phyloP scores from a whole-genome alignment of 1,140 invertebrate species.

The Dendrolimus punctatus region DNA sequence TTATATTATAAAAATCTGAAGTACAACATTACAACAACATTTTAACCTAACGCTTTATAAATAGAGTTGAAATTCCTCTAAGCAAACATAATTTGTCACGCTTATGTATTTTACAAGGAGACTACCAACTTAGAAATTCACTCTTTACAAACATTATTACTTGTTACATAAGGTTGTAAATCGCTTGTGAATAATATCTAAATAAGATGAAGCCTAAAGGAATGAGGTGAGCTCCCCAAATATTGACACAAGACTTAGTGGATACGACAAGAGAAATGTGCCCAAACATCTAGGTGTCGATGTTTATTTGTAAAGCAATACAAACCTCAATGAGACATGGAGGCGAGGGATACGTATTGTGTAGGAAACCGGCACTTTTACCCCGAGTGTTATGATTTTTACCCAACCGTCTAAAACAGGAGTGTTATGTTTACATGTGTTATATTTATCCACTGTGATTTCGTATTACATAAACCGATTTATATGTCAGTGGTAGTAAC shows the following conservation, averaged over 20 bases:
- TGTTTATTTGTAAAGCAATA: slow-evolving; percentile 56
- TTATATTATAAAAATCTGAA: no score
- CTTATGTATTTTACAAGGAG: slow-evolving; percentile 17
- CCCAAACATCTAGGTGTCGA: slow-evolving; percentile 43
- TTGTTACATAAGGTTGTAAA: slow-evolving; percentile 2
- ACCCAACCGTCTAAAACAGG: no score
- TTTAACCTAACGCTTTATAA: no score
- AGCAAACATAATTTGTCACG: slow-evolving; percentile 20
- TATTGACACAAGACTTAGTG: slow-evolving; percentile 54
- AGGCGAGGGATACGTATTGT: slow-evolving; percentile 11
- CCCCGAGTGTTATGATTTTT: background rate
- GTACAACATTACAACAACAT: no score
- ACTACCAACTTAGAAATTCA: slow-evolving; percentile 8
- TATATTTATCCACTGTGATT: no score
- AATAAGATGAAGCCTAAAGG: slow-evolving; percentile 20
- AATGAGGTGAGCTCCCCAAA: slow-evolving; percentile 54
- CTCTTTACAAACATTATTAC: background rate
- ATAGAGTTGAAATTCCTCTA: slow-evolving; percentile 17
- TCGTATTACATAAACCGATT: no score
- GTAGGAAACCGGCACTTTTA: slow-evolving; percentile 6
- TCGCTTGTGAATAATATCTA: background rate
- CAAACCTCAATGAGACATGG: slow-evolving; percentile 26
- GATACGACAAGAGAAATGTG: slow-evolving; percentile 48
- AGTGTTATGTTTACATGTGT: no score
- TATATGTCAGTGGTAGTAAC: no score